Evolutionary conservation across 92 coral and sea anemone species (phyloP).

Genomic region (Parazoanthus atlanticus): DNA sequence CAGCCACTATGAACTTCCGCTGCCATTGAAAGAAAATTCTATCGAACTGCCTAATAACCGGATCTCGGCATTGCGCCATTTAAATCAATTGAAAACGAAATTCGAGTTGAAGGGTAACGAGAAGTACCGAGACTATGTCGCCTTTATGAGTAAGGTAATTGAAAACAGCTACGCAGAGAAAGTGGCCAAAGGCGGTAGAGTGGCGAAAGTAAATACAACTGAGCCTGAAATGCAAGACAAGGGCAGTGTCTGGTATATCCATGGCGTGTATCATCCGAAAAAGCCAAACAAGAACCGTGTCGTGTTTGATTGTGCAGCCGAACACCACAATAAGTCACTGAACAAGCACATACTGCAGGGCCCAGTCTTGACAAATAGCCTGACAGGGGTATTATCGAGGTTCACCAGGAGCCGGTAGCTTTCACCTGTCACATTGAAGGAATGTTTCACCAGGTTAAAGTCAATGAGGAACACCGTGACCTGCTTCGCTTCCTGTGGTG

Average conservation of each 20-base stretch:
- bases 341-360: constrained; percentile 50
- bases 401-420: constrained; percentile 25
- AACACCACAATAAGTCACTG: constrained; percentile 21
- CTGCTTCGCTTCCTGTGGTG: constrained; percentile 49
- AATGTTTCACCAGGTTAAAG: too few species aligned
- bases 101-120: constrained; percentile 1
- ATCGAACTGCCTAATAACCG: constrained; percentile 52
- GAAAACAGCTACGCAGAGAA: too few species aligned
- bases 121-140: too few species aligned
- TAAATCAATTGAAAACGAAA: constrained; percentile 51
- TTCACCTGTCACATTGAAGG: constrained; percentile 5
- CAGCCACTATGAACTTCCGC: constrained; percentile 60
- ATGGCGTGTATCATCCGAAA: too few species aligned
- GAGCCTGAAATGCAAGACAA: too few species aligned
- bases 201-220: too few species aligned
- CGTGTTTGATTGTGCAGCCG: constrained; percentile 39
- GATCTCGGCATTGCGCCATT: constrained; percentile 39
- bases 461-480: constrained; percentile 9
- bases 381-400: constrained; percentile 26
- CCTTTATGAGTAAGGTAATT: too few species aligned
- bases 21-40: constrained; percentile 45
- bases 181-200: too few species aligned
- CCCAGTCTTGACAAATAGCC: constrained; percentile 39
- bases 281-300: too few species aligned
- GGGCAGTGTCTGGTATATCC: too few species aligned